Percentiles rank a stretch among this genome's conserved stretches.
phyloP scores from a whole-genome alignment of 2,797 vertebrate genomes.

The Clarias fuscus region DNA sequence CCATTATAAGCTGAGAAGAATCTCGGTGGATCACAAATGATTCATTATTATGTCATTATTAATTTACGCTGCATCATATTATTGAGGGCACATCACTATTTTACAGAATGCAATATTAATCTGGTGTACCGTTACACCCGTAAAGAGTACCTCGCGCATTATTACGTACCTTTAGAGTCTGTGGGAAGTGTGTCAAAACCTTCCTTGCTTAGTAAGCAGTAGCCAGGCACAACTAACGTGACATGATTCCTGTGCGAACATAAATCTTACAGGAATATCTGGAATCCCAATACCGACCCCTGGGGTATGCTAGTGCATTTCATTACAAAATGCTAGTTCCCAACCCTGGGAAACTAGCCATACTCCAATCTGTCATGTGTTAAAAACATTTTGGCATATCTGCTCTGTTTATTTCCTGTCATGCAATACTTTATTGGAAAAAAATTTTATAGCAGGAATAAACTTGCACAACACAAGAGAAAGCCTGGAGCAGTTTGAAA shows the following conservation, averaged over 20 bases:
- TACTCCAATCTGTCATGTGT: not conserved
- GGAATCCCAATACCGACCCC: slow-evolving; percentile 13
- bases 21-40: not conserved
- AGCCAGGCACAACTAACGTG: not conserved
- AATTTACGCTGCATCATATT: not conserved
- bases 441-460: not conserved
- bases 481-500: not conserved
- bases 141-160: not conserved
- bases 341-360: not conserved
- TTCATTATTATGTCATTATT: not conserved
- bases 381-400: slow-evolving; percentile 31
- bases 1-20: not conserved
- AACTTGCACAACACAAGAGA: not conserved
- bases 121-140: not conserved
- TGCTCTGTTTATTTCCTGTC: not conserved
- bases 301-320: slow-evolving; percentile 1
- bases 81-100: not conserved
- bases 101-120: not conserved
- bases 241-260: not conserved
- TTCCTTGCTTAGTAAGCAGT: not conserved
- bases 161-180: not conserved
- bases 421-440: not conserved
- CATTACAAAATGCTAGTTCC: not conserved
- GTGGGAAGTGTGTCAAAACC: too few species aligned
- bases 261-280: slow-evolving; percentile 1